Evolutionary conservation across 1,140 invertebrate genomes (phyloP), one percentile per base, ranked within the genome.

Genomic region (Papilio polytes): DNA sequence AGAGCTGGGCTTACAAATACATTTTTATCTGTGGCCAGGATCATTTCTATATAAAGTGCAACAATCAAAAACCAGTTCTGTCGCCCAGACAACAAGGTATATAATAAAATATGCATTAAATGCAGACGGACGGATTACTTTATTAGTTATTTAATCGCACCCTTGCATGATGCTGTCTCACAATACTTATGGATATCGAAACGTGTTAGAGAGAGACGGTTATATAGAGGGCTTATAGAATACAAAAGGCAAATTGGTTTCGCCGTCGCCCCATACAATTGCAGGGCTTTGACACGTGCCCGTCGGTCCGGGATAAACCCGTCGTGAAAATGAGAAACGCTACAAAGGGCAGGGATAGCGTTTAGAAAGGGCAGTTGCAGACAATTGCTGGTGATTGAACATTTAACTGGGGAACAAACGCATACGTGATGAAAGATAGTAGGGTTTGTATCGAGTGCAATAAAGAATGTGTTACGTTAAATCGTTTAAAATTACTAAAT

Each of bases 241-340:
- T 79, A 86, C 83, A 85, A 87, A 85, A 82, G 84, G 84, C 84
- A 87, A 87, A 88, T 88, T 88, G 84, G 85, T 87, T 85, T 81
- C 84, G 83, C 80, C 56, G 82, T 82, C 86, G 85, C 86, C 89
- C 90, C 86, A 85, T 80, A 80, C 77, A 87, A 86, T 88, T 85
- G 86, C 87, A 85, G 83, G 82, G 84, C 83, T 87, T 88, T 86
- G 90, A 89, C 91, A 89, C 91, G 91, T 91, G 91, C 84, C 31
- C 41, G 41, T 85, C 85, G 82, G 83, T 87, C 86, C 83, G 84
- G 85, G 88, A 88, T 86, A 84, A 89, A 82, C 80, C 70, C 44
- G 80, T 74, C 41, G 46, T 44, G 31, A n/a, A 74, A 77, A 82
- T 83, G 76, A 80, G 79, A 73, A 73, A 44, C 10, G 73, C 20